Evolutionary conservation across 2,888 invertebrate species (phyloP).

Genomic region (Lobophora halterata): DNA sequence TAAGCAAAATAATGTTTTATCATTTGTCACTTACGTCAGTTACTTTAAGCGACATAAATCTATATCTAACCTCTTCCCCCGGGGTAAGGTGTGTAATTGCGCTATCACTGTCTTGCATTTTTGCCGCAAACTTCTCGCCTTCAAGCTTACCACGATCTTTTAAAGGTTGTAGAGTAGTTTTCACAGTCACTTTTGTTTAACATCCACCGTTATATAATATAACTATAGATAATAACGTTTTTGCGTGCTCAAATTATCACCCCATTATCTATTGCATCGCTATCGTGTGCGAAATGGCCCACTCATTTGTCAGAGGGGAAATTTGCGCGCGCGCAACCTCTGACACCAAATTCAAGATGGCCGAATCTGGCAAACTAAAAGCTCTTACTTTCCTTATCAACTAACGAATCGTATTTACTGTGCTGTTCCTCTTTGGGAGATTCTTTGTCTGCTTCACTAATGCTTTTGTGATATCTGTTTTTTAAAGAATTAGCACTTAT

Average conservation of each 20-base stretch:
- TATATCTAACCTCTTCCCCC: too few relatives aligned
- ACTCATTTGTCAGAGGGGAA: constrained; percentile 59
- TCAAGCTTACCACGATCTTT: too few relatives aligned
- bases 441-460: constrained; percentile 50
- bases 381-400: constrained; percentile 70
- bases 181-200: constrained; percentile 14
- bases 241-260: constrained; percentile 44
- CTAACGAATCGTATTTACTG: constrained; percentile 59
- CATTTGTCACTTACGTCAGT: too few relatives aligned
- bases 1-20: too few relatives aligned
- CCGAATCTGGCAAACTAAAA: constrained; percentile 66
- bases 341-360: constrained; percentile 71
- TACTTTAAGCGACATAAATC: too few relatives aligned
- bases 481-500: constrained; percentile 47
- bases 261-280: constrained; percentile 46
- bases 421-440: constrained; percentile 42
- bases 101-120: too few relatives aligned
- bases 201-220: constrained; percentile 35
- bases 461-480: constrained; percentile 49
- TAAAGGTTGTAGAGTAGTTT: too few relatives aligned
- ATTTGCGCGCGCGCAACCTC: constrained; percentile 64
- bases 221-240: constrained; percentile 32
- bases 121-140: too few relatives aligned
- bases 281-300: constrained; percentile 55
- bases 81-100: too few relatives aligned